Base-by-base conservation (phyloP, 1,140 invertebrate species). In the Catajapyx aquilonaris region DNA sequence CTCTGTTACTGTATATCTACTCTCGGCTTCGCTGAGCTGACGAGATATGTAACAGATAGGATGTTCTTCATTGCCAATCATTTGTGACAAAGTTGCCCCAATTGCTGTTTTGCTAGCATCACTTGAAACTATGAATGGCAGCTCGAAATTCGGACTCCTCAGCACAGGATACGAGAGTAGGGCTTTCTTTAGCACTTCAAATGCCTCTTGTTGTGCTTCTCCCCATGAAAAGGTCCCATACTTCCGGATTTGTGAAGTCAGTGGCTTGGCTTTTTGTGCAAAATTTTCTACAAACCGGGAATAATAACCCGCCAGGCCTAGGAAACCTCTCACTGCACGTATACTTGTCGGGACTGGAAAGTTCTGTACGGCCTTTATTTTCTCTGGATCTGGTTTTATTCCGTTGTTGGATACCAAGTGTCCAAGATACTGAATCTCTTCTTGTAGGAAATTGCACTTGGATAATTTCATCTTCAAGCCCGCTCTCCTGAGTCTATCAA, bases 401-500 rank as follows among this genome's bases (percentile, higher is more conserved):
- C 47, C 48, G 2, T 48, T 20, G 15, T 25, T 1, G 3, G 34
- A 38, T 9, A 52, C 55, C 13, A 57, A 31, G 32, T 46, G 49
- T 3, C 41, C 40, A 4, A 57, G 36, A 28, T 44, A 34, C 44
- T 42, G 41, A 56, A n/a, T n/a, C n/a, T n/a, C n/a, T n/a, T n/a
- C n/a, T n/a, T n/a, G n/a, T n/a, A n/a, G n/a, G n/a, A n/a, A 55
- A 13, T 47, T 30, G 37, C 52, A 60, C 40, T 62, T 63, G 3
- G 51, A 49, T 0, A 50, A 47, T 39, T 60, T 54, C 4, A 62
- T 18, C 45, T 58, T 57, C 2, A 65, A 39, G 30, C 52, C 46
- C 19, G 38, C 43, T 13, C 53, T 28, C 16, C 48, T 22, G 0
- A 62, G 40, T 35, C 35, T 42, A 4, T 50, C 30, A 19, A 59